phyloP scores from a whole-genome alignment of 2,888 invertebrate genomes.

The Stenichneumon culpator region DNA sequence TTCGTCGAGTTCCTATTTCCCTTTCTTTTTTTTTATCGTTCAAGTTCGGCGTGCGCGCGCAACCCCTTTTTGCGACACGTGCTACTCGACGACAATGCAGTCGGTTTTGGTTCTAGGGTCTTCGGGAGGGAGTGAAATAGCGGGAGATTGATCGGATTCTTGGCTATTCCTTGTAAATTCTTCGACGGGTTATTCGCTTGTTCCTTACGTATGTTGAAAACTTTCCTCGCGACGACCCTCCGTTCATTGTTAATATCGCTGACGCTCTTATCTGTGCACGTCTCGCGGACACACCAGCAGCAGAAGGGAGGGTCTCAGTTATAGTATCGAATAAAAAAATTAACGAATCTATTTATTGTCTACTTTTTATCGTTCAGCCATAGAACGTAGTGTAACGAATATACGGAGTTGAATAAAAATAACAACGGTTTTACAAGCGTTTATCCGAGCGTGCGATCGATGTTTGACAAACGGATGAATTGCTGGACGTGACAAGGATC shows the following conservation, averaged over 20 bases:
- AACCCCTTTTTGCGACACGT: constrained; percentile 54
- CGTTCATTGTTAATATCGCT: constrained; percentile 71
- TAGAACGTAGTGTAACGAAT: no score
- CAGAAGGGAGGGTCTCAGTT: constrained; percentile 28
- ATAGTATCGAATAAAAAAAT: not conserved
- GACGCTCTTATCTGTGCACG: constrained; percentile 51
- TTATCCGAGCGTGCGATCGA: no score
- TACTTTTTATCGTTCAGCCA: no score
- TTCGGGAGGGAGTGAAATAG: not conserved
- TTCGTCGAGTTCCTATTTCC: constrained; percentile 34
- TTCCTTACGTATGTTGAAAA: constrained; percentile 71
- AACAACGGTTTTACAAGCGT: no score
- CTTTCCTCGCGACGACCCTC: constrained; percentile 75
- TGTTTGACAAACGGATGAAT: no score
- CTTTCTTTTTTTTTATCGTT: constrained; percentile 48
- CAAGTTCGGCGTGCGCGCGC: not conserved
- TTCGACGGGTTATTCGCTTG: constrained; percentile 77
- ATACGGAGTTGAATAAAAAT: no score
- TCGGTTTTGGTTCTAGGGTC: not conserved
- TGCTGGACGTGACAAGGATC: no score
- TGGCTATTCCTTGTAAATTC: constrained; percentile 49
- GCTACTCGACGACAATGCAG: not conserved
- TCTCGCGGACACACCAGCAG: constrained; percentile 69
- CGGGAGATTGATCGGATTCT: not conserved
- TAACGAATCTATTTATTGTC: not conserved